Conservation (phyloP, 1,140 invertebrate species). For the Lamellibrachia luymesi region DNA sequence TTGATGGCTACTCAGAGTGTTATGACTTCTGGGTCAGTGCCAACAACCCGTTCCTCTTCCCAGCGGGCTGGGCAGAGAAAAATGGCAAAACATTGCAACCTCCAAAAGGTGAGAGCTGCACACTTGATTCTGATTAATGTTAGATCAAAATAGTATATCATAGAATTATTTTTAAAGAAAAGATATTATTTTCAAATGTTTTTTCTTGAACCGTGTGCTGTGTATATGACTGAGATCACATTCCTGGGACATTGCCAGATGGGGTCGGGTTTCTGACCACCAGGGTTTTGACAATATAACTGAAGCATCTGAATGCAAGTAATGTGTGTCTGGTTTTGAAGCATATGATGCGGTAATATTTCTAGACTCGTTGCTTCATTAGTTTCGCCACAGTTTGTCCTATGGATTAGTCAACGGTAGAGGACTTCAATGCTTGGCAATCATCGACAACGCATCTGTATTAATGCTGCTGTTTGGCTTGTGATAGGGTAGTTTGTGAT, state of each 20-base stretch:
- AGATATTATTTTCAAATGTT: not conserved
- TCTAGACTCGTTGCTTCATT: not conserved
- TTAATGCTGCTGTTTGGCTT: not conserved
- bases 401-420: not conserved
- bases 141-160: not conserved
- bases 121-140: not conserved
- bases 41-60: conserved; percentile 87
- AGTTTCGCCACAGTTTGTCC: not conserved
- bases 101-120: conserved; percentile 66
- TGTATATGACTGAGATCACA: not conserved
- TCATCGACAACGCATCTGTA: not conserved
- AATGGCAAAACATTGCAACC: conserved; percentile 49
- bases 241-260: not conserved
- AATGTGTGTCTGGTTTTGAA: too few species aligned
- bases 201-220: not conserved
- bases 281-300: not conserved
- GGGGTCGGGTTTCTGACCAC: not conserved
- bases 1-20: conserved; percentile 85
- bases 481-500: too few species aligned
- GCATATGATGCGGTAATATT: too few species aligned
- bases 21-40: conserved; percentile 95
- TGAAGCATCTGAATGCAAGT: not conserved
- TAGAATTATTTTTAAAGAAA: not conserved
- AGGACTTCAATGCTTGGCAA: not conserved
- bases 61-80: conserved; percentile 84